Percentiles rank a stretch among this genome's conserved stretches.
Evolutionary conservation across 1,140 invertebrate genomes (phyloP).

Genomic region (Drosophila sproati): DNA sequence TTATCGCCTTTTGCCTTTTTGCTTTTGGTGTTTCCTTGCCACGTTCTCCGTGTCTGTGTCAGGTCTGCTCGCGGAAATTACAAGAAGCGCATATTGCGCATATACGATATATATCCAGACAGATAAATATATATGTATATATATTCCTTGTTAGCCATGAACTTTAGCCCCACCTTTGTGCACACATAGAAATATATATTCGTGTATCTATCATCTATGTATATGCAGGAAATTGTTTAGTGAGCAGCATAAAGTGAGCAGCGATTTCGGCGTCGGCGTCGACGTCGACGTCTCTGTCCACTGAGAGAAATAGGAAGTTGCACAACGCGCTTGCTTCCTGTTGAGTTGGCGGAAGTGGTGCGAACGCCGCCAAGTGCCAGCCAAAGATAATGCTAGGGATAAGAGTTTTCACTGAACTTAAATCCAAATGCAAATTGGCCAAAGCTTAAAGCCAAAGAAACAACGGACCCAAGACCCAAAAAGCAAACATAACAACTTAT

Average conservation of each 20-base stretch:
- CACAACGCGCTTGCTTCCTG: constrained; percentile 71
- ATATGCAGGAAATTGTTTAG: constrained; percentile 82
- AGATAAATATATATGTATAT: constrained; percentile 4
- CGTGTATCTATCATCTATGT: constrained; percentile 26
- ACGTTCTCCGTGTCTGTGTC: constrained; percentile 34
- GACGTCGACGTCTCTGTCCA: constrained; percentile 18
- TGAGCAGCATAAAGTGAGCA: constrained; percentile 66
- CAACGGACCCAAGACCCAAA: background rate
- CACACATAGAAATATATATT: background rate
- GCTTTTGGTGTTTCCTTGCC: constrained; percentile 46
- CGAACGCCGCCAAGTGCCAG: constrained; percentile 31
- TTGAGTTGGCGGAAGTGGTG: constrained; percentile 72
- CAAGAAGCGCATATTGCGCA: constrained; percentile 45
- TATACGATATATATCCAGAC: constrained; percentile 21
- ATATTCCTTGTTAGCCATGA: constrained; percentile 2
- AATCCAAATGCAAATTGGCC: constrained; percentile 4
- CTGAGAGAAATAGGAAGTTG: constrained; percentile 56
- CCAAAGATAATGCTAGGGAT: constrained; percentile 3
- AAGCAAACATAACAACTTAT: background rate
- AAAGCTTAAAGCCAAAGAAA: background rate
- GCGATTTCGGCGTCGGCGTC: background rate
- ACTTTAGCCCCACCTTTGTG: constrained; percentile 4
- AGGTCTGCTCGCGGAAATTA: constrained; percentile 74
- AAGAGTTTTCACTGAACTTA: constrained; percentile 25
- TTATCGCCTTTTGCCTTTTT: constrained; percentile 16